Conservation (phyloP, 1,140 invertebrate genomes). For the Subanguina moxae region DNA sequence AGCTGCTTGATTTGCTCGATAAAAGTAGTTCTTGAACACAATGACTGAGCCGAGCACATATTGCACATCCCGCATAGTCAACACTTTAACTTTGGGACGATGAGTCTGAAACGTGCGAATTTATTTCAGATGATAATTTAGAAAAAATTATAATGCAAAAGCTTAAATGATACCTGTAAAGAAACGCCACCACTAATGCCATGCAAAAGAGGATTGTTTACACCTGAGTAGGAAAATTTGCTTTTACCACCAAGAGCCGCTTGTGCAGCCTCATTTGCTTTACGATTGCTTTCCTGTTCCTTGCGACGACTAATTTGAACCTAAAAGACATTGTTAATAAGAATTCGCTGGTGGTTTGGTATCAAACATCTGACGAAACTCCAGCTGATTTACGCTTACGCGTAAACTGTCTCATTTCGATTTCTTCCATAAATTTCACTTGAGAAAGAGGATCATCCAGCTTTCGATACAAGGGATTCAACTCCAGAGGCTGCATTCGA, state of each 20-base stretch:
- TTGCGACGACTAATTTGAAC: constrained; percentile 30
- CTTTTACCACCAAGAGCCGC: constrained; percentile 36
- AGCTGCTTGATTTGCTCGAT: no score
- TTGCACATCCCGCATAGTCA: constrained; percentile 3
- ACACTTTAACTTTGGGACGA: not conserved
- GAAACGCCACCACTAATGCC: no score
- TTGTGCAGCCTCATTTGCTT: constrained; percentile 43
- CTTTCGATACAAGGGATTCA: constrained; percentile 36
- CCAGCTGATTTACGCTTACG: not conserved
- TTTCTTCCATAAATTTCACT: constrained; percentile 38
- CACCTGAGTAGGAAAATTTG: no score
- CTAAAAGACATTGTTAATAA: no score
- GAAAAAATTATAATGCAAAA: no score
- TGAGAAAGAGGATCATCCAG: constrained; percentile 42
- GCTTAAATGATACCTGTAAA: no score
- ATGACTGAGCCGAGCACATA: not conserved
- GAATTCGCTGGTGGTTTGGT: no score
- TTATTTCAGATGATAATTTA: no score
- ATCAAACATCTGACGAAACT: no score
- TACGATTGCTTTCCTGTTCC: constrained; percentile 29
- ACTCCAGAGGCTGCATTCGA: constrained; percentile 31
- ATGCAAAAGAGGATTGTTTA: no score
- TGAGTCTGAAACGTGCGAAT: not conserved
- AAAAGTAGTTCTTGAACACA: no score
- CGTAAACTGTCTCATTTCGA: constrained; percentile 20